phyloP scores from a whole-genome alignment of 2,113 vertebrate genomes.

The Nerophis lumbriciformis region DNA sequence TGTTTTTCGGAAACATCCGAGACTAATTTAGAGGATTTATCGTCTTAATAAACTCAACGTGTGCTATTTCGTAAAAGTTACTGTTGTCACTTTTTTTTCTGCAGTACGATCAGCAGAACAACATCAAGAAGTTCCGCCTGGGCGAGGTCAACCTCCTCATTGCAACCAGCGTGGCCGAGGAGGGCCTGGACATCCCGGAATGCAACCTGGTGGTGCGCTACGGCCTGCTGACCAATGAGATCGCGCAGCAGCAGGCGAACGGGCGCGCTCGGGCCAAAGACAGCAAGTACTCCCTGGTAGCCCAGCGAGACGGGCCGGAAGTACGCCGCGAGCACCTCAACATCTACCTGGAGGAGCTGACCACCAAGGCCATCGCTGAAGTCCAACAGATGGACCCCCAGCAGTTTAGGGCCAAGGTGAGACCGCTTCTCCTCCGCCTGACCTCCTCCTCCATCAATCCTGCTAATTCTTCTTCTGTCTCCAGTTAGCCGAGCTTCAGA shows the following conservation, averaged over 20 bases:
- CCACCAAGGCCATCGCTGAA: conserved; percentile 64
- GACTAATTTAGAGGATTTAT: no score
- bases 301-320: conserved; percentile 73
- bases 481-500: conserved; percentile 79
- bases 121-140: conserved; percentile 75
- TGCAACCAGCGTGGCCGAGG: conserved; percentile 89
- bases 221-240: conserved; percentile 90
- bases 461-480: neutral
- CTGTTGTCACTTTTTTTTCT: neutral
- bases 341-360: conserved; percentile 76
- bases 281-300: conserved; percentile 85
- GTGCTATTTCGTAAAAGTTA: no score
- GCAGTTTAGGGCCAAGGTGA: conserved; percentile 63
- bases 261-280: conserved; percentile 80
- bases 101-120: conserved; percentile 73
- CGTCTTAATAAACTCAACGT: no score
- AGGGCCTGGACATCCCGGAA: conserved; percentile 86
- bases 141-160: conserved; percentile 83
- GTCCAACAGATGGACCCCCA: conserved; percentile 75
- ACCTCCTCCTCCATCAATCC: neutral
- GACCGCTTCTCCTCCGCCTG: neutral
- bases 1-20: no score
- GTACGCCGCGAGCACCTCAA: conserved; percentile 75
- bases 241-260: conserved; percentile 86
- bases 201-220: conserved; percentile 90